These are phyloP conservation scores for Sebastes trivittatus DNA, from an alignment of 2,797 vertebrate genomes.

Conservation along the genomic window DNA sequence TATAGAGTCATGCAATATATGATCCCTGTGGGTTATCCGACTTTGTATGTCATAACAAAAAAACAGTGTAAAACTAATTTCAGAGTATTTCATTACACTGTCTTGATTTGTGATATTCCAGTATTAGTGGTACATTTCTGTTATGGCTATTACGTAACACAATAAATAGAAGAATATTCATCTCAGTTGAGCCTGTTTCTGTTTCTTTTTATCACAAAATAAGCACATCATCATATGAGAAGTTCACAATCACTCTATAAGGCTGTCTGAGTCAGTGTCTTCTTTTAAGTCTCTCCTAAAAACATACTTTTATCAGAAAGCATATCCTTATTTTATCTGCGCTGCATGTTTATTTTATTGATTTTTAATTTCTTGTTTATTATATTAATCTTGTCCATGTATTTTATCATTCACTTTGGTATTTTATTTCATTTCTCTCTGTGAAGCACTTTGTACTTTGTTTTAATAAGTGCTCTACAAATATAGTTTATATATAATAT, in stretches of 20 bases:
- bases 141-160: background rate
- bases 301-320: too few relatives aligned
- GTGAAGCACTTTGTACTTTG: too few relatives aligned
- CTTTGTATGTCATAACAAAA: background rate
- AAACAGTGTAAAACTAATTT: background rate
- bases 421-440: too few relatives aligned
- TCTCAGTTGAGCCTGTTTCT: background rate
- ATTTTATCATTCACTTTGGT: too few relatives aligned
- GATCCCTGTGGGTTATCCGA: background rate
- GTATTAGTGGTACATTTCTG: background rate
- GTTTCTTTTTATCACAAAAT: background rate
- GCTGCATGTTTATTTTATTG: too few relatives aligned
- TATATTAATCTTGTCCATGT: too few relatives aligned
- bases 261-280: too few relatives aligned
- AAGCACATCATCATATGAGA: background rate
- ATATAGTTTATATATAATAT: too few relatives aligned
- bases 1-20: conserved; percentile 31
- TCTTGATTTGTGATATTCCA: background rate
- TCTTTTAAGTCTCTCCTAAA: too few relatives aligned
- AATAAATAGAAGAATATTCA: background rate
- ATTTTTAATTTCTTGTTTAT: background rate
- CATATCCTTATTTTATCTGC: too few relatives aligned
- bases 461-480: too few relatives aligned
- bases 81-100: background rate
- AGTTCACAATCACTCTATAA: background rate